Base-by-base conservation (phyloP, 2,888 invertebrate genomes). In the Oegoconia quadripuncta region DNA sequence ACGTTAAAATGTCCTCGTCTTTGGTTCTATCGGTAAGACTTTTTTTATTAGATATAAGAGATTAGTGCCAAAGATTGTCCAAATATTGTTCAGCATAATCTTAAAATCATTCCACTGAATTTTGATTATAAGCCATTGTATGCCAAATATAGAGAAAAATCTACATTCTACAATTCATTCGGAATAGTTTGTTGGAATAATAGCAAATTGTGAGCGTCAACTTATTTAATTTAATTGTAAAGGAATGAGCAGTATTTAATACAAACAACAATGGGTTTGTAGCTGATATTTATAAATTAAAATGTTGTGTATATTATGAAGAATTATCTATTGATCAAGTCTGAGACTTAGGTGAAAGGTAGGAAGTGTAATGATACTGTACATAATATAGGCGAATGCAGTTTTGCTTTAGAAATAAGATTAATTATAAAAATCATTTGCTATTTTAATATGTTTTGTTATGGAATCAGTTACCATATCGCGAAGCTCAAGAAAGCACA, bases 31-130 rank as follows among this genome's bases (percentile, higher is more conserved):
- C 67, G 65, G 44, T 55, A 65, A 74, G 74, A 76, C 75, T 55
- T 37, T 38, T 61, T 61, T 56, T 62, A 44, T 53, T 75, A 80
- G 75, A 68, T 59, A 49, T 83, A 84, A 81, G 77, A 60, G 72
- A 76, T 74, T 79, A 75, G 86, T 87, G 86, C 86, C 86, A 87
- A 87, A 87, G 86, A 84, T 75, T 72, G 74, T 86, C 84, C 86
- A 86, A 86, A 86, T 80, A 73, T 67, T 71, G 68, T 68, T 70
- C 70, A 69, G 67, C 64, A 61, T 70, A 63, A 72, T 71, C 54
- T 72, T 67, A 67, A 64, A 70, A 74, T 67, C 83, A 82, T 84
- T 84, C 84, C 84, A 80, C 59, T 69, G 63, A 62, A 57, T 55
- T 63, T 50, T 48, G 48, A 42, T 48, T 57, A 63, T 64, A 64